A percentile compares a stretch with the other conserved stretches of the same genome.
phyloP scores from a whole-genome alignment of 1,140 invertebrate genomes.

The Arion vulgaris region DNA sequence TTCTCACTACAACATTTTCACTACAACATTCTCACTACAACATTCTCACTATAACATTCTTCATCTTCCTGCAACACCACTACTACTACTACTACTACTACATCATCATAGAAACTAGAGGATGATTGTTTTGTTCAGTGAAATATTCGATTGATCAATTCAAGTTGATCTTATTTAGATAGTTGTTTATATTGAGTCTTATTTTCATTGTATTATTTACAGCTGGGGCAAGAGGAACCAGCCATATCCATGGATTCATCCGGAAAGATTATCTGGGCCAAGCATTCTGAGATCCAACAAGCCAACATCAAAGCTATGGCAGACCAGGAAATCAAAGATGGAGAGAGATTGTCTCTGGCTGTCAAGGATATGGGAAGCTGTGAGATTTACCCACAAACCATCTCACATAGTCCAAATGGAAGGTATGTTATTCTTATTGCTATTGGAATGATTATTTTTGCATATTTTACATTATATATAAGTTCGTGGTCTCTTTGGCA shows the following conservation, averaged over 20 bases:
- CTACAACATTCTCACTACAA: too few relatives aligned
- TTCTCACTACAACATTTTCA: too few relatives aligned
- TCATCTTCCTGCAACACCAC: too few relatives aligned
- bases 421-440: conserved; percentile 74
- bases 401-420: conserved; percentile 98
- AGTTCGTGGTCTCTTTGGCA: too few relatives aligned
- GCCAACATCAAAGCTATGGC: conserved; percentile 86
- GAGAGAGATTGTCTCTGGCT: conserved; percentile 90
- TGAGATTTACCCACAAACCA: conserved; percentile 99
- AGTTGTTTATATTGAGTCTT: too few relatives aligned
- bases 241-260: conserved; percentile 98
- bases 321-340: conserved; percentile 81
- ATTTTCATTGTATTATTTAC: background rate
- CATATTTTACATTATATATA: too few relatives aligned
- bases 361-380: conserved; percentile 99
- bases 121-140: too few relatives aligned
- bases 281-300: conserved; percentile 98
- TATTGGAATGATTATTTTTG: background rate
- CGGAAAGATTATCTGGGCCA: conserved; percentile 99
- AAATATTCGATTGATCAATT: too few relatives aligned
- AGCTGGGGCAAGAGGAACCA: conserved; percentile 96
- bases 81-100: too few relatives aligned
- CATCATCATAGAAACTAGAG: too few relatives aligned
- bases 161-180: too few relatives aligned
- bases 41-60: too few relatives aligned